Base-by-base conservation (phyloP, 1,140 invertebrate species). In the Adelges cooleyi region DNA sequence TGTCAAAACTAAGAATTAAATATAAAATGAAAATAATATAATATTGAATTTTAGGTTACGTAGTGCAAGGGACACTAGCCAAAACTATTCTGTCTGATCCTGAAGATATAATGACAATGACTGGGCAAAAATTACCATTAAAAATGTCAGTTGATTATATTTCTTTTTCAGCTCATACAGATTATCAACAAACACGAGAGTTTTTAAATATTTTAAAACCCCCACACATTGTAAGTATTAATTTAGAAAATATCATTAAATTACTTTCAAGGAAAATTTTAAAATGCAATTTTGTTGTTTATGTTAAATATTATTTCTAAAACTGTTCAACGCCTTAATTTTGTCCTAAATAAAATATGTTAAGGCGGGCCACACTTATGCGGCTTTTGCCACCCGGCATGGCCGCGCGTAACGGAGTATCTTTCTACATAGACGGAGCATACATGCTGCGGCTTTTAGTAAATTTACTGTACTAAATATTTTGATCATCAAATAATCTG, bases 71-170 rank as follows among this genome's bases (percentile, higher is more conserved):
- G 8, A 99, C 97, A 0, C 74, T 97, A 10, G 96, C 97, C 0
- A 99, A 99, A 76, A 90, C 91, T 13, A 92, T 99, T 69, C 77
- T 99, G 1, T 95, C 94, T 0, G 96, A 99, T 78, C 97, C 96
- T 0, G 95, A 98, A 75, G 95, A 99, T 77, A 95, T 99, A 23
- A 86, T 87, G 0, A 89, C 95, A 1, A 88, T 98, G 83, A 84
- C 84, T 15, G 96, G 97, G 0, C 94, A 98, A 75, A 97, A 95
- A 75, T 77, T 99, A 20, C 92, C 93, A 0, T 77, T 98, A 5
- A 96, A 96, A 76, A 92, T 95, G 88, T 95, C 93, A 0, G 95
- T 99, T 0, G 95, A 98, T 76, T 99, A 99, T 73, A 99, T 99
- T 70, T 98, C 94, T 0, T 99, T 99, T 76, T 98, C 95, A 0